phyloP scores from a whole-genome alignment of 1,140 invertebrate species.

The Daktulosphaira vitifoliae region DNA sequence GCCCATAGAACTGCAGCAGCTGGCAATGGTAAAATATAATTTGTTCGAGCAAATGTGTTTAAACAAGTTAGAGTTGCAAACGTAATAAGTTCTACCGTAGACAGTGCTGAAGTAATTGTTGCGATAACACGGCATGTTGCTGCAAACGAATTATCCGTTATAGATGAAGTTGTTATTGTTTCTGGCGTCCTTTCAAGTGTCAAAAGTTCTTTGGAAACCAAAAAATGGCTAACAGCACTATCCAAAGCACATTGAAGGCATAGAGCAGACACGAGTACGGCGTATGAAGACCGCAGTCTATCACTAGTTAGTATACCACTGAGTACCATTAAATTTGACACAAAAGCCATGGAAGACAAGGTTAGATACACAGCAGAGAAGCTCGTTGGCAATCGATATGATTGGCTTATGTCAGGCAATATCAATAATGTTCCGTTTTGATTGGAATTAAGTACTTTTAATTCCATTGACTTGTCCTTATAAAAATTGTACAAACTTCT shows the following conservation, averaged over 20 bases:
- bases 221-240: slow-evolving; percentile 4
- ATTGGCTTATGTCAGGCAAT: not conserved
- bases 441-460: slow-evolving; percentile 5
- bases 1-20: slow-evolving; percentile 19
- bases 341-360: slow-evolving; percentile 10
- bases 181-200: not conserved
- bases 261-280: slow-evolving; percentile 10
- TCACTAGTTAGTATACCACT: slow-evolving; percentile 2
- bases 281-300: slow-evolving; percentile 18
- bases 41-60: slow-evolving; percentile 2
- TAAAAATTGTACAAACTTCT: too few relatives aligned
- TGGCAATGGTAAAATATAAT: not conserved
- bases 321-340: slow-evolving; percentile 18
- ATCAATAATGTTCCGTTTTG: slow-evolving; percentile 15
- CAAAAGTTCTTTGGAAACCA: not conserved
- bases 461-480: slow-evolving; percentile 12
- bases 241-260: slow-evolving; percentile 23
- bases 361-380: slow-evolving; percentile 16
- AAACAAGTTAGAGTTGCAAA: slow-evolving; percentile 7
- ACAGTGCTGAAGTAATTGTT: slow-evolving; percentile 9
- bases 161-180: too few relatives aligned
- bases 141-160: not conserved
- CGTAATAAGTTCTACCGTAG: slow-evolving; percentile 12
- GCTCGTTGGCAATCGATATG: not conserved
- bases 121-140: slow-evolving; percentile 10